Conservation (phyloP, 2,888 invertebrate species). For the Strigamia maritima region DNA sequence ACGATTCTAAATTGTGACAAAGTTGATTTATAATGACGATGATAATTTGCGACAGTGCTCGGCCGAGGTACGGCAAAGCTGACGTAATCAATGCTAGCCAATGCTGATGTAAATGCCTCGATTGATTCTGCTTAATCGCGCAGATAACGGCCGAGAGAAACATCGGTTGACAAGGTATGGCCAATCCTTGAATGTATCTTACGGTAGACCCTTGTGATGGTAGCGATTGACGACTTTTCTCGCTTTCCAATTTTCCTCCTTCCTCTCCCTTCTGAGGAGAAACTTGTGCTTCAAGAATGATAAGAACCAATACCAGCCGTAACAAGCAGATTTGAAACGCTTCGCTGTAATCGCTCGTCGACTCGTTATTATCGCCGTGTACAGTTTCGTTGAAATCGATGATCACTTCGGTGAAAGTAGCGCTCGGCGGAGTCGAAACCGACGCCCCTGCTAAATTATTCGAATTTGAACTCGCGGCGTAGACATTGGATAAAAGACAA, state of each 20-base stretch:
- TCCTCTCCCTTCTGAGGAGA: slow-evolving; percentile 57
- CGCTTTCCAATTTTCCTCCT: slow-evolving; percentile 20
- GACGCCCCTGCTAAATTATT: background rate
- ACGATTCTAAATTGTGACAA: slow-evolving; percentile 70
- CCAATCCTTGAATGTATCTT: slow-evolving; percentile 52
- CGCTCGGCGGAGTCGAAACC: background rate
- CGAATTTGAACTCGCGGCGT: slow-evolving; percentile 50
- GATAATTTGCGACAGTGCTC: slow-evolving; percentile 71
- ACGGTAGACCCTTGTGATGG: slow-evolving; percentile 35
- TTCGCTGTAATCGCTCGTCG: slow-evolving; percentile 59
- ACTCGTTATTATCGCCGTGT: slow-evolving; percentile 52
- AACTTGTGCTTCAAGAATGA: slow-evolving; percentile 72
- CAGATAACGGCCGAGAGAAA: slow-evolving; percentile 74
- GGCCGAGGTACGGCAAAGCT: slow-evolving; percentile 73
- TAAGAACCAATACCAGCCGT: slow-evolving; percentile 66
- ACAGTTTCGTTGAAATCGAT: slow-evolving; percentile 64
- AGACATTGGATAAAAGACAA: slow-evolving; percentile 72
- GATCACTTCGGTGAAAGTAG: slow-evolving; percentile 71
- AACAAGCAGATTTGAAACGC: slow-evolving; percentile 60
- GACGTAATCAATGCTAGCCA: slow-evolving; percentile 79
- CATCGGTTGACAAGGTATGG: slow-evolving; percentile 76
- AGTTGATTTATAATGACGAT: slow-evolving; percentile 75
- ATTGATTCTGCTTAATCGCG: slow-evolving; percentile 68
- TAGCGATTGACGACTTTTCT: background rate
- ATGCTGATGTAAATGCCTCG: slow-evolving; percentile 71